Conservation (phyloP, 1,140 invertebrate species). For the Ridgeia piscesae region DNA sequence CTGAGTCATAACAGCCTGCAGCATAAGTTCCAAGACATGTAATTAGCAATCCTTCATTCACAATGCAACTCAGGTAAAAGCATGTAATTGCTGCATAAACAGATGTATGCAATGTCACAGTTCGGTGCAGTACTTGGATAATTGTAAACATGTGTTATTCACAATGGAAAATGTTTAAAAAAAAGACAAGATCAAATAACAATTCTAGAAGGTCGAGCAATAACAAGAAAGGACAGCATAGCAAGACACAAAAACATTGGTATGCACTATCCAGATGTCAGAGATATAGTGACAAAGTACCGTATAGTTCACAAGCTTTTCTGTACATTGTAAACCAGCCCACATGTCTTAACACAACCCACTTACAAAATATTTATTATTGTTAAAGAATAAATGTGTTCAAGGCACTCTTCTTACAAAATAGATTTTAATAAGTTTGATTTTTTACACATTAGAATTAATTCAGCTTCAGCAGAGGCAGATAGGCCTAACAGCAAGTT, state of each 20-base stretch:
- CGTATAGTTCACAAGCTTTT: background rate
- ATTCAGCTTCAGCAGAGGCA: too few species aligned
- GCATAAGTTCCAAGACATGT: background rate
- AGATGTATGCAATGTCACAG: background rate
- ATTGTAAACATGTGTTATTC: background rate
- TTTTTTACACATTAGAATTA: too few species aligned
- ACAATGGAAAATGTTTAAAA: background rate
- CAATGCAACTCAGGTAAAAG: background rate
- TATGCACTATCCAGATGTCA: too few species aligned
- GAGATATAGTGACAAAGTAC: too few species aligned
- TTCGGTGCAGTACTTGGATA: background rate
- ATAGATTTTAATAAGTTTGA: too few species aligned
- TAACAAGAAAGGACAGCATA: background rate
- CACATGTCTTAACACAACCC: background rate
- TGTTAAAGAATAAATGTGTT: too few species aligned
- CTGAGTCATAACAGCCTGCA: too few species aligned
- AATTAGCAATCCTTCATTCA: background rate
- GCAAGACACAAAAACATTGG: background rate
- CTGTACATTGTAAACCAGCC: background rate
- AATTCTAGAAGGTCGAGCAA: background rate
- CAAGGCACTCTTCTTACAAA: too few species aligned
- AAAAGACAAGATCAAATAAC: background rate
- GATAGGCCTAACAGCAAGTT: too few species aligned
- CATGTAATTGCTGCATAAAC: background rate
- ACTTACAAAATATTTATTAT: too few species aligned